A percentile compares a stretch with the other conserved stretches of the same genome.
Evolutionary conservation across 2,797 vertebrate species (phyloP).

Genomic region (Aplochiton taeniatus): DNA sequence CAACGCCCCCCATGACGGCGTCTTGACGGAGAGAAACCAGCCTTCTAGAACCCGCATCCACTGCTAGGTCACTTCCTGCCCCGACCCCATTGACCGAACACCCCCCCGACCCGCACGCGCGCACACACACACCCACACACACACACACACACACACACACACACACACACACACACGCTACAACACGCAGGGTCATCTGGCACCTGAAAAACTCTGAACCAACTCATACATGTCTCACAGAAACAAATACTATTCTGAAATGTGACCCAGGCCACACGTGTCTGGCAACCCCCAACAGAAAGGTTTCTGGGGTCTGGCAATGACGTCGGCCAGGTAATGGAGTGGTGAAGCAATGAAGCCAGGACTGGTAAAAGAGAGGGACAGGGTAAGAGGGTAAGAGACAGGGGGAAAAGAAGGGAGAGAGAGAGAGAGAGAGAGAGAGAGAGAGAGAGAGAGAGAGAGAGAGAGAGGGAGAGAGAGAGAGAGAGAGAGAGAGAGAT

Average conservation of each 20-base stretch:
- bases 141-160: background rate
- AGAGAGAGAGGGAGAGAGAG: background rate
- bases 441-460: background rate
- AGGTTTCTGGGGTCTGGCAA: too few species aligned
- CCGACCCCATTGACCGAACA: background rate
- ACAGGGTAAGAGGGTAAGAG: background rate
- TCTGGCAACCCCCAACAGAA: too few species aligned
- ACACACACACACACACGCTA: too few species aligned
- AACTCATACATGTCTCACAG: too few species aligned
- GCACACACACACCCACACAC: background rate
- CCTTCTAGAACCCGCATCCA: conserved; percentile 43
- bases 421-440: too few species aligned
- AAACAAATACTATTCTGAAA: too few species aligned
- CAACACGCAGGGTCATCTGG: too few species aligned
- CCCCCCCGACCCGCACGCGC: background rate
- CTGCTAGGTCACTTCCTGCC: conserved; percentile 49
- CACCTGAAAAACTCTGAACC: too few species aligned
- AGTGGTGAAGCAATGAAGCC: conserved; percentile 41
- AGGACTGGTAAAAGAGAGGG: background rate
- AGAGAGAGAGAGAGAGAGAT: background rate
- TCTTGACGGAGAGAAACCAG: conserved; percentile 9
- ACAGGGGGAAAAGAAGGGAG: background rate
- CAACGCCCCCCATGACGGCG: conserved; percentile 26
- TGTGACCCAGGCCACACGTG: too few species aligned
- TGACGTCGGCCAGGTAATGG: conserved; percentile 62